Evolutionary conservation across 2,113 vertebrate species (phyloP), one percentile per base, ranked within the genome.

Genomic region (Dissostichus mawsoni): DNA sequence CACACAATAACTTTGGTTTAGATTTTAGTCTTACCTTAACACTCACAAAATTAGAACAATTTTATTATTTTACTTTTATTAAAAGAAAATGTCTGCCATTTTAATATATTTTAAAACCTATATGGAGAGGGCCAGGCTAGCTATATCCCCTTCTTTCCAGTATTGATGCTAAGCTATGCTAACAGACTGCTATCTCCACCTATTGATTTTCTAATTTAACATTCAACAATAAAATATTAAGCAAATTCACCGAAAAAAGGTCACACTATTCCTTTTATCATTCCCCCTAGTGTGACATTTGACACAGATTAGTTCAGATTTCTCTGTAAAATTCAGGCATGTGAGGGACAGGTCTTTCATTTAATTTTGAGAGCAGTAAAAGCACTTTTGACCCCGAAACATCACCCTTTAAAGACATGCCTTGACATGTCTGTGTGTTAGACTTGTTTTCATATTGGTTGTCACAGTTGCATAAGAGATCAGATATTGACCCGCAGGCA

Each of bases 391-490:
- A 64, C 56, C 73, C 12, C 18, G 67, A 83, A 88, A 74, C n/a
- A 4, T 18, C n/a, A 44, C 69, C 4, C 51, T 33, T 71, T 44
- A 18, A 47, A 48, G 58, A 45, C 72, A 48, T 3, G 68, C 63
- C 50, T 62, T 14, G 14, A 67, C 57, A 51, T 52, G 74, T 63
- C 58, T n/a, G 5, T 9, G 8, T 69, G 44, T 51, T 64, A 63
- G 12, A 33, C 1, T 67, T 86, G 61, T 87, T 82, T 74, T 76
- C 25, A 8, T 18, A 14, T 48, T 47, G 3, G 25, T 41, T 83
- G 52, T 79, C 80, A 76, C 36, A 14, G n/a, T 17, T 55, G 50
- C 9, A 71, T 12, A 52, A 64, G 53, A 51, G 59, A 69, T 80
- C n/a, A 68, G 44, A 68, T 56, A 45, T 51, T 48, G 8, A 17